These are phyloP conservation scores for Lophotis ruficrista DNA, from an alignment of 2,113 vertebrate species.

Conservation along the genomic window DNA sequence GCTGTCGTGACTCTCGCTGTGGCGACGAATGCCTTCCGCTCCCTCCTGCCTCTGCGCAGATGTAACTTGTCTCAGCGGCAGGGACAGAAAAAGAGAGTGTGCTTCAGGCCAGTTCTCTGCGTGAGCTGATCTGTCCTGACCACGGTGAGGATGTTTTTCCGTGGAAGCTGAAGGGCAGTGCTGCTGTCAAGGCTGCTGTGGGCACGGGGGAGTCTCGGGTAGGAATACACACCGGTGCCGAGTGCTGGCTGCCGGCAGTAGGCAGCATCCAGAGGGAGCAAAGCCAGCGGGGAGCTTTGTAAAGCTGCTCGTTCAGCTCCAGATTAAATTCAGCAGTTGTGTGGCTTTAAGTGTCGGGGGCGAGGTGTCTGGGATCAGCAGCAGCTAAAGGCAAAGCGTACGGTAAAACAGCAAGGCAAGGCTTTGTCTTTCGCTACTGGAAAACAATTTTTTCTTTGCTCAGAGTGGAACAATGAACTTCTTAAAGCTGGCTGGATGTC, in stretches of 20 bases:
- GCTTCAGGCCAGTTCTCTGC: neutral
- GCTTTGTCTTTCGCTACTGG: neutral
- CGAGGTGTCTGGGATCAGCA: neutral
- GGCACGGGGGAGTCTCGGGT: fast-evolving
- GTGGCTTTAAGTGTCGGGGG: neutral
- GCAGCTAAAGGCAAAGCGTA: neutral
- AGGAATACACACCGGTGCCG: neutral
- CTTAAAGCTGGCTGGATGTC: neutral
- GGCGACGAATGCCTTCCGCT: neutral
- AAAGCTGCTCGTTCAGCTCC: neutral
- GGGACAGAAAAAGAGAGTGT: neutral
- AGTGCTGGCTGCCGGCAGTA: neutral
- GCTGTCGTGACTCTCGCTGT: neutral
- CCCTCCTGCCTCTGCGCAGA: neutral
- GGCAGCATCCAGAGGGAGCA: neutral
- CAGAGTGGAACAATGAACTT: neutral
- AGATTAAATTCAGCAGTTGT: neutral
- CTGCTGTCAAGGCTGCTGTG: neutral
- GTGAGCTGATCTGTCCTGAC: neutral
- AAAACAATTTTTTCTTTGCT: neutral
- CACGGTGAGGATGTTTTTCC: neutral
- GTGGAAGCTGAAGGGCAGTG: neutral
- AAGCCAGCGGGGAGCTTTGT: neutral
- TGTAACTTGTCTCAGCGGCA: neutral
- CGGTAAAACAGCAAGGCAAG: neutral